A percentile compares a stretch with the other conserved stretches of the same genome.
Conservation (phyloP, 1,140 invertebrate genomes). For the Anoplolepis gracilipes region DNA sequence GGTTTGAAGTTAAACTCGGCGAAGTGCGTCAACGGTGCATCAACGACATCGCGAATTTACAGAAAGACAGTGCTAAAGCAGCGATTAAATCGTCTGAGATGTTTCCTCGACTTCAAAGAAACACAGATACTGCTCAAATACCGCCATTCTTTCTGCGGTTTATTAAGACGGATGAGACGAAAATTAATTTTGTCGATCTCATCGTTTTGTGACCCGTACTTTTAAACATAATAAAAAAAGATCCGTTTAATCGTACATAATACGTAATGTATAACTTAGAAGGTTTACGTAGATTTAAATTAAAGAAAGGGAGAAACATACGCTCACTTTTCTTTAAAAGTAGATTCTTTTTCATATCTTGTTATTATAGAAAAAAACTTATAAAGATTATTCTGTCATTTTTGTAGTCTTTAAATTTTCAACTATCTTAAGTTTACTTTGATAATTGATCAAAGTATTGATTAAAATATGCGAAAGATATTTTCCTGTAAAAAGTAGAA, state of each 20-base stretch:
- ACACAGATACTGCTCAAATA: conserved; percentile 8
- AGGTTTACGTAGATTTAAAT: neutral
- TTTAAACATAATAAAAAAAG: conserved; percentile 22
- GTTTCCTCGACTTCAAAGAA: conserved; percentile 49
- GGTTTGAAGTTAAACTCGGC: conserved; percentile 39
- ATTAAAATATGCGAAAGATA: conserved; percentile 1
- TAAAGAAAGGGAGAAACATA: neutral
- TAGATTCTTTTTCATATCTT: neutral
- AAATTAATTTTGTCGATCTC: conserved; percentile 34
- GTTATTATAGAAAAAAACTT: neutral
- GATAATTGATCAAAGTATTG: too few species aligned
- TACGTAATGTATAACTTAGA: neutral
- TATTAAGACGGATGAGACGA: conserved; percentile 36
- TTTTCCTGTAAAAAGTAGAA: neutral
- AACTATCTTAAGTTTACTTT: neutral
- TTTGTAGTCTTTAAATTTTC: neutral
- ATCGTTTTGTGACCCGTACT: neutral
- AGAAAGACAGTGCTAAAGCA: conserved; percentile 48
- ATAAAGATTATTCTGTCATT: neutral
- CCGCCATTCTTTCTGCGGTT: conserved; percentile 7
- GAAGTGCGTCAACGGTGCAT: conserved; percentile 55
- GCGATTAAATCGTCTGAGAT: conserved; percentile 58
- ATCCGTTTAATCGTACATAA: neutral
- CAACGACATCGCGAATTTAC: conserved; percentile 31
- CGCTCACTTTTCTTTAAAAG: neutral